These are phyloP conservation scores for Colistium nudipinnis DNA, from an alignment of 2,113 vertebrate genomes.

Conservation along the genomic window DNA sequence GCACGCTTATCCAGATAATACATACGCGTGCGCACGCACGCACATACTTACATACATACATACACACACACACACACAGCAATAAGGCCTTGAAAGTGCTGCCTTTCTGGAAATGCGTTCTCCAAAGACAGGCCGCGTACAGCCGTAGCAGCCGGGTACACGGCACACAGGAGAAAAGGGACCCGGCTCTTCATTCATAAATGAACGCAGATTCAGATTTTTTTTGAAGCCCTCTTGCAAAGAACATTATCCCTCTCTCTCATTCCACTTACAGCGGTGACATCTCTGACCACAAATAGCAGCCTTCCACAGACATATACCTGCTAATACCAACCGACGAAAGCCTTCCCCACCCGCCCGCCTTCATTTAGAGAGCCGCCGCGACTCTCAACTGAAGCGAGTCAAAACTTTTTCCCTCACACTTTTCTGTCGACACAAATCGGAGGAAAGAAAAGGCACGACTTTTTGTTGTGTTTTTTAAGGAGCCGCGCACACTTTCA, in stretches of 20 bases:
- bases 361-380: not conserved
- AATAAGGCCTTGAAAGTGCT: constrained; percentile 45
- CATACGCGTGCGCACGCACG: not conserved
- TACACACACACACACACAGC: not conserved
- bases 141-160: constrained; percentile 8
- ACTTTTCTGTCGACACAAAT: no score
- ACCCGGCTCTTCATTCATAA: constrained; percentile 61
- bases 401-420: no score
- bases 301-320: constrained; percentile 9
- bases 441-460: not conserved
- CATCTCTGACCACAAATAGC: constrained; percentile 37
- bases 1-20: constrained; percentile 45
- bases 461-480: no score
- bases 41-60: not conserved
- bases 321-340: not conserved
- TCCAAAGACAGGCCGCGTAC: constrained; percentile 51
- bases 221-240: constrained; percentile 37
- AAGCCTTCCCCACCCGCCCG: not conserved
- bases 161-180: constrained; percentile 20
- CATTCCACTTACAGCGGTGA: constrained; percentile 46
- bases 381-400: no score
- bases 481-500: constrained; percentile 15
- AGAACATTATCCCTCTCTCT: constrained; percentile 63
- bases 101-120: constrained; percentile 69
- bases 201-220: constrained; percentile 27